A percentile compares a stretch with the other conserved stretches of the same genome.
phyloP scores from a whole-genome alignment of 2,797 vertebrate species.

The Hephaestus fuliginosus region DNA sequence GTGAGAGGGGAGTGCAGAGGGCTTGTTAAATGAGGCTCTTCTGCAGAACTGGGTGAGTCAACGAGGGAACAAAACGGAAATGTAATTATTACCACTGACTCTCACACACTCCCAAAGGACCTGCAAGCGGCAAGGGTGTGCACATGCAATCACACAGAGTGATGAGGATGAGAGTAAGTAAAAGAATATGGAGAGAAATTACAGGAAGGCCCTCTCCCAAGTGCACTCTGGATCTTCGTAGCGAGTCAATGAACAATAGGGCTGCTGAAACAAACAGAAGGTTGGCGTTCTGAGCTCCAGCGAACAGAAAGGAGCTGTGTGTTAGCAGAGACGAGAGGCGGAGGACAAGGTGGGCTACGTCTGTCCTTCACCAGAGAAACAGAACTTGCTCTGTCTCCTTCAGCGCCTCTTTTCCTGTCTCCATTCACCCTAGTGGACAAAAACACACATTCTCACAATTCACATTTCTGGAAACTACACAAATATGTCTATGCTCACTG shows the following conservation, averaged over 20 bases:
- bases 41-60: constrained; percentile 50
- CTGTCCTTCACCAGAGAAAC: constrained; percentile 36
- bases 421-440: constrained; percentile 10
- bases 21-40: constrained; percentile 41
- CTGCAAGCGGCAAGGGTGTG: background rate
- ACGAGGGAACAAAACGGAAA: constrained; percentile 48
- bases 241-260: constrained; percentile 56
- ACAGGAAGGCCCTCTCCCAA: constrained; percentile 10
- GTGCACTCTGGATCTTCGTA: constrained; percentile 15
- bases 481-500: constrained; percentile 25
- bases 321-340: constrained; percentile 44
- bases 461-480: constrained; percentile 34
- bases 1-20: constrained; percentile 15
- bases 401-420: constrained; percentile 6
- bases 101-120: constrained; percentile 47
- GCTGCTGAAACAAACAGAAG: constrained; percentile 45
- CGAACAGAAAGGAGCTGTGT: constrained; percentile 63
- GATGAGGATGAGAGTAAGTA: constrained; percentile 14
- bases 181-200: background rate
- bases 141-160: background rate
- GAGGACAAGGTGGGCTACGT: constrained; percentile 29
- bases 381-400: constrained; percentile 56
- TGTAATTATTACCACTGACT: constrained; percentile 65
- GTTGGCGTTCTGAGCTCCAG: constrained; percentile 42
- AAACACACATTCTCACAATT: constrained; percentile 32